Evolutionary conservation across 2,888 invertebrate genomes (phyloP).

Genomic region (Leucophenga montana): DNA sequence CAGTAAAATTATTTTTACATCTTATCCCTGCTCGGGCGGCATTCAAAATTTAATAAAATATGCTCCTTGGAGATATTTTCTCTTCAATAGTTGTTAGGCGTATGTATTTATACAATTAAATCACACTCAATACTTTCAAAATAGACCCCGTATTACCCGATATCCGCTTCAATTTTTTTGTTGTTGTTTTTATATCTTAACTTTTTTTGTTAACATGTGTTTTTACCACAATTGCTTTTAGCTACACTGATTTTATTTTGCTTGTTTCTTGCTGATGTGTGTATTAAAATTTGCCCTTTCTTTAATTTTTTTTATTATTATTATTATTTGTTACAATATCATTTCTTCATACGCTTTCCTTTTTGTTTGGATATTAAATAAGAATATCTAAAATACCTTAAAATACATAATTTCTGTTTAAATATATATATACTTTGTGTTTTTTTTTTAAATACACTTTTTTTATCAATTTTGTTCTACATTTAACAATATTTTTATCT

Average conservation of each 20-base stretch:
- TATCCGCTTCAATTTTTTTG: conserved; percentile 28
- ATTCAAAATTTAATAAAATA: background rate
- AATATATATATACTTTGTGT: conserved; percentile 33
- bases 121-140: conserved; percentile 26
- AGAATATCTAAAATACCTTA: conserved; percentile 82
- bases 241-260: conserved; percentile 37
- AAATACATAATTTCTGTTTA: conserved; percentile 35
- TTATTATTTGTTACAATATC: conserved; percentile 48
- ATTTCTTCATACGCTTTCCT: conserved; percentile 20
- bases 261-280: conserved; percentile 32
- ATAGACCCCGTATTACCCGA: conserved; percentile 37
- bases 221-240: conserved; percentile 27
- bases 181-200: conserved; percentile 40
- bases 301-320: conserved; percentile 55
- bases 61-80: background rate
- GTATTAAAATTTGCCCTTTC: conserved; percentile 29
- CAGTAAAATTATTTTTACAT: too few relatives aligned
- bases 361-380: conserved; percentile 77
- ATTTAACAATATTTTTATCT: conserved; percentile 42
- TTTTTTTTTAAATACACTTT: conserved; percentile 34
- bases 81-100: too few relatives aligned
- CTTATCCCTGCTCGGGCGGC: too few relatives aligned
- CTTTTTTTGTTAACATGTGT: conserved; percentile 12
- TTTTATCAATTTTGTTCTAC: conserved; percentile 33
- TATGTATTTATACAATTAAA: too few relatives aligned